Conservation (phyloP, 2,113 vertebrate species). For the Mesitornis unicolor region DNA sequence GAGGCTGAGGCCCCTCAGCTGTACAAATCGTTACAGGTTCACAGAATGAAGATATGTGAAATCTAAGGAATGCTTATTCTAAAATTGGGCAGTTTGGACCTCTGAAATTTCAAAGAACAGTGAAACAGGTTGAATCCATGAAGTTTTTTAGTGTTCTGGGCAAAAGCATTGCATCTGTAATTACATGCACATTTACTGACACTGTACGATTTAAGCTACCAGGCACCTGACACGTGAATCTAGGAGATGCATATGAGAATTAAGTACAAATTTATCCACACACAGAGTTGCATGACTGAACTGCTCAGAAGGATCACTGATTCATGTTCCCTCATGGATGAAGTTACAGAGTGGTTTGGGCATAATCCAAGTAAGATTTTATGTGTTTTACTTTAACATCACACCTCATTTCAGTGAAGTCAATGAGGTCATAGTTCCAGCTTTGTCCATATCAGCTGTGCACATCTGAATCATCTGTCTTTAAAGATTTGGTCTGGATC, state of each 20-base stretch:
- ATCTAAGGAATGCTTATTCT: background rate
- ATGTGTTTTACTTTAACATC: background rate
- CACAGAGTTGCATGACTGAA: background rate
- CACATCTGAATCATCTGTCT: accelerated
- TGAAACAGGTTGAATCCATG: background rate
- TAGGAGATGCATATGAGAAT: background rate
- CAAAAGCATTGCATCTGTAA: background rate
- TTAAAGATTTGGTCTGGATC: background rate
- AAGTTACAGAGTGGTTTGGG: background rate
- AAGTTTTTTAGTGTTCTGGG: background rate
- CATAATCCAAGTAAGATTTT: background rate
- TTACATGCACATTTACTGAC: background rate
- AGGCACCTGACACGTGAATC: background rate
- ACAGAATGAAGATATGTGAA: background rate
- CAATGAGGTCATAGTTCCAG: background rate
- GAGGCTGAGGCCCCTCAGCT: background rate
- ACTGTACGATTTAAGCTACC: background rate
- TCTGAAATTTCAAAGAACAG: background rate
- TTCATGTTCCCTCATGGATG: background rate
- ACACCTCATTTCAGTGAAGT: background rate
- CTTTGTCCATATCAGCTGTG: background rate
- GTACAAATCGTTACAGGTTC: background rate
- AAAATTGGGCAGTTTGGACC: background rate
- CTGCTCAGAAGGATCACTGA: background rate
- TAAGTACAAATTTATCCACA: background rate